phyloP scores from a whole-genome alignment of 2,888 invertebrate species.

The Tuberolachnus salignus region DNA sequence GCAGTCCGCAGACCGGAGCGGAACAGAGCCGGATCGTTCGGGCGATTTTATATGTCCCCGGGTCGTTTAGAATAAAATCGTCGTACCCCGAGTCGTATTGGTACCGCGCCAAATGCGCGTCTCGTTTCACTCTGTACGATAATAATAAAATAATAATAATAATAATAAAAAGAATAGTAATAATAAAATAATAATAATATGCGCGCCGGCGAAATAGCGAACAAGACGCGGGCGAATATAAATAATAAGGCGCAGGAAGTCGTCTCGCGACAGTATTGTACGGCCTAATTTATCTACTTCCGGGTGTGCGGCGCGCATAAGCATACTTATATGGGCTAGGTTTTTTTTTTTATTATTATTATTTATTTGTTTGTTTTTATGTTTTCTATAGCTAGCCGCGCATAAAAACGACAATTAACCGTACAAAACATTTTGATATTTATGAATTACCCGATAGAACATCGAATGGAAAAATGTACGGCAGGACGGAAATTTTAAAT shows the following conservation, averaged over 20 bases:
- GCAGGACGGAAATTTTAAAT: no score
- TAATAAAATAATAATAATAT: no score
- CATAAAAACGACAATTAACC: conserved; percentile 4
- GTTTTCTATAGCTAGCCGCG: no score
- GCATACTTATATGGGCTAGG: neutral
- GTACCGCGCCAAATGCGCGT: conserved; percentile 11
- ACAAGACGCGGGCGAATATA: conserved; percentile 7
- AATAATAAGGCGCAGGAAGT: conserved; percentile 34
- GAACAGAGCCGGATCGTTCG: no score
- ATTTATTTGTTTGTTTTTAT: conserved; percentile 11
- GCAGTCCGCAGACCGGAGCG: no score
- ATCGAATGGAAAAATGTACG: no score
- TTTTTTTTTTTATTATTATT: neutral
- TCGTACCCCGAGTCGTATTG: neutral
- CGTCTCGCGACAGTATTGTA: conserved; percentile 14
- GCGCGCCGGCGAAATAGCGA: neutral
- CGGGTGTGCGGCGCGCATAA: neutral
- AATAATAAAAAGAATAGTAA: no score
- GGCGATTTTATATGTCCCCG: conserved; percentile 14
- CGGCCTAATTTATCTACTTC: conserved; percentile 15
- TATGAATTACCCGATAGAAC: no score
- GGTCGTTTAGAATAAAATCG: neutral
- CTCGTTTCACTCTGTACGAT: no score
- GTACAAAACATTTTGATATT: no score
- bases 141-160: no score